These are phyloP conservation scores for Apolygus lucorum DNA, from an alignment of 1,140 invertebrate genomes.

Conservation along the genomic window DNA sequence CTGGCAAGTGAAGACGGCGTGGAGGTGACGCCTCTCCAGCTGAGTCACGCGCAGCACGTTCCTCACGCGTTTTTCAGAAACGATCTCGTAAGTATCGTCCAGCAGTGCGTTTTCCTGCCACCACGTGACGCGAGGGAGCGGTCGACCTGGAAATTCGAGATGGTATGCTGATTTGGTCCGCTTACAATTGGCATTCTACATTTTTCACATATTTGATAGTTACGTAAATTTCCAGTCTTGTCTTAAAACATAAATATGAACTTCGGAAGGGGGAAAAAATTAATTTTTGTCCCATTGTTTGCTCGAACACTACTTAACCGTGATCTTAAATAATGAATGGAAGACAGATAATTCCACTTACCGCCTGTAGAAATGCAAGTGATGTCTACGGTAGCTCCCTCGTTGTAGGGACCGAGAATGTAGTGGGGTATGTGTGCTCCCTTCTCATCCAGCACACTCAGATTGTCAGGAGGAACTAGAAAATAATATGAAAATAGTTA, in stretches of 20 bases:
- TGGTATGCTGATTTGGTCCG: too few species aligned
- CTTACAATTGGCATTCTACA: too few species aligned
- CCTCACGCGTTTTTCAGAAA: slow-evolving; percentile 53
- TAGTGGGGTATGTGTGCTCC: slow-evolving; percentile 60
- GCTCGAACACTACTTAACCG: too few species aligned
- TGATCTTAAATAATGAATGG: too few species aligned
- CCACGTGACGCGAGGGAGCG: slow-evolving; percentile 66
- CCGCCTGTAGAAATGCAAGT: slow-evolving; percentile 74
- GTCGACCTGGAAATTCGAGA: slow-evolving; percentile 50
- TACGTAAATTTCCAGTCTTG: too few species aligned
- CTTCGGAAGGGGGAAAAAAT: too few species aligned
- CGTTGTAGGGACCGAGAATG: slow-evolving; percentile 69
- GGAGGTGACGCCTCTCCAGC: slow-evolving; percentile 55
- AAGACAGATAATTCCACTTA: slow-evolving; percentile 43
- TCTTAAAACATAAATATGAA: too few species aligned
- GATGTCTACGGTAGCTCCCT: slow-evolving; percentile 66
- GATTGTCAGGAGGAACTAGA: slow-evolving; percentile 66
- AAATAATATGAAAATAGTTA: too few species aligned
- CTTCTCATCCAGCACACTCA: slow-evolving; percentile 63
- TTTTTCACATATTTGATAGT: too few species aligned
- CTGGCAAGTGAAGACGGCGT: slow-evolving; percentile 60
- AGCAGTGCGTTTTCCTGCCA: slow-evolving; percentile 61
- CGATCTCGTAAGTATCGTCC: slow-evolving; percentile 54
- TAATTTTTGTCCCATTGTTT: too few species aligned
- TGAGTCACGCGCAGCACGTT: slow-evolving; percentile 57